Conservation (phyloP, 2,797 vertebrate genomes). For the Acanthopagrus latus region DNA sequence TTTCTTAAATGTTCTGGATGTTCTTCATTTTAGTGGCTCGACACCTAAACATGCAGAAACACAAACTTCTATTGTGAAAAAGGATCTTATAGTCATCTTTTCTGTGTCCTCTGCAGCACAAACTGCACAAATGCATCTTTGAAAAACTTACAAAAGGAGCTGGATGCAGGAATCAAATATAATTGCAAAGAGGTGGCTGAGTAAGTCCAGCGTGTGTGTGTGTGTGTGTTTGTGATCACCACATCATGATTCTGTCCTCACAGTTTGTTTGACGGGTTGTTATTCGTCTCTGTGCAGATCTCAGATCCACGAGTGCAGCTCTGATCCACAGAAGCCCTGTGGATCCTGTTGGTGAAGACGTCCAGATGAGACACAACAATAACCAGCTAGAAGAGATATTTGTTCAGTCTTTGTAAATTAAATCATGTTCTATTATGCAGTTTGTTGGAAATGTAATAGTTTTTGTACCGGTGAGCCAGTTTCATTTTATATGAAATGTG, state of each 20-base stretch:
- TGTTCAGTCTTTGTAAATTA: neutral
- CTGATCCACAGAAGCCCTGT: constrained; percentile 51
- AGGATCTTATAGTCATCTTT: neutral
- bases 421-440: neutral
- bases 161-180: constrained; percentile 70
- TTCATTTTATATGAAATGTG: constrained; percentile 12
- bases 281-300: constrained; percentile 55
- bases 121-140: constrained; percentile 77
- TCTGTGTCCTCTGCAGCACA: constrained; percentile 53
- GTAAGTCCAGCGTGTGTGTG: constrained; percentile 67
- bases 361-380: neutral
- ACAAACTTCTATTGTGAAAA: too few species aligned
- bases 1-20: neutral
- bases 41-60: neutral
- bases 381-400: neutral
- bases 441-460: neutral
- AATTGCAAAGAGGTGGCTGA: constrained; percentile 69
- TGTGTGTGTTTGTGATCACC: neutral
- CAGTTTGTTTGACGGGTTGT: neutral
- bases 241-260: neutral
- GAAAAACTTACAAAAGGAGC: constrained; percentile 44
- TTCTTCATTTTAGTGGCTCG: neutral
- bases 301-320: constrained; percentile 61
- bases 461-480: constrained; percentile 34
- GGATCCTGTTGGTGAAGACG: constrained; percentile 72